These are phyloP conservation scores for Apostichopus californicus DNA, from an alignment of 35 echinoderm and acorn worm species.

Conservation along the genomic window DNA sequence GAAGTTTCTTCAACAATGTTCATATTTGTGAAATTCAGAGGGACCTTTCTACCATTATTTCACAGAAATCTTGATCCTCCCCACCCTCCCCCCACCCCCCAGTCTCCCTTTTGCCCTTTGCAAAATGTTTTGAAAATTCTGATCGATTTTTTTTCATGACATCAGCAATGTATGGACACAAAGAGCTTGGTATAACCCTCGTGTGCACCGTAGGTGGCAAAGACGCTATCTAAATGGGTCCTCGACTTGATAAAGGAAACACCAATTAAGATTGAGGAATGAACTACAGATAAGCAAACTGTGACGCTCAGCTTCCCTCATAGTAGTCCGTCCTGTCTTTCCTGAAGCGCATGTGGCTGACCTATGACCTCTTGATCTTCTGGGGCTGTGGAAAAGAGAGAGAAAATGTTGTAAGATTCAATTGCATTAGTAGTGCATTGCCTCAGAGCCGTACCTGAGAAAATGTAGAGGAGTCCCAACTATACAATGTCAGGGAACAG, in stretches of 20 bases:
- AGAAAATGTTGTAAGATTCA: not conserved
- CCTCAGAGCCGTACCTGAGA: no score
- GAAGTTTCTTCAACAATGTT: no score
- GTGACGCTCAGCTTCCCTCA: slow-evolving; percentile 16
- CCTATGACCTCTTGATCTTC: slow-evolving; percentile 66
- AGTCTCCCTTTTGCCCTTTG: no score
- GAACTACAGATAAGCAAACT: not conserved
- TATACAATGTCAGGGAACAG: no score
- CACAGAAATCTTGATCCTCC: no score
- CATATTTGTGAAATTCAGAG: no score
- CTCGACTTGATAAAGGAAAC: not conserved
- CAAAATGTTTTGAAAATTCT: no score
- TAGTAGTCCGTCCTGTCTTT: slow-evolving; percentile 58
- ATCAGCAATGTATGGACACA: not conserved
- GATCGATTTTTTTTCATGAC: not conserved
- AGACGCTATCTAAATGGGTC: not conserved
- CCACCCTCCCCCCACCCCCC: no score
- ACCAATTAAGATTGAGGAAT: not conserved
- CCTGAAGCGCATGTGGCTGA: slow-evolving; percentile 66
- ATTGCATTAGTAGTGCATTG: not conserved
- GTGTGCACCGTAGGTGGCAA: not conserved
- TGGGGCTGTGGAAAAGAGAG: slow-evolving; percentile 38
- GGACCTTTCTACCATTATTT: no score
- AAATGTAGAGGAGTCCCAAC: no score
- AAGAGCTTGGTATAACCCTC: not conserved